Conservation (phyloP, 2,113 vertebrate species). For the Tragulus kanchil region DNA sequence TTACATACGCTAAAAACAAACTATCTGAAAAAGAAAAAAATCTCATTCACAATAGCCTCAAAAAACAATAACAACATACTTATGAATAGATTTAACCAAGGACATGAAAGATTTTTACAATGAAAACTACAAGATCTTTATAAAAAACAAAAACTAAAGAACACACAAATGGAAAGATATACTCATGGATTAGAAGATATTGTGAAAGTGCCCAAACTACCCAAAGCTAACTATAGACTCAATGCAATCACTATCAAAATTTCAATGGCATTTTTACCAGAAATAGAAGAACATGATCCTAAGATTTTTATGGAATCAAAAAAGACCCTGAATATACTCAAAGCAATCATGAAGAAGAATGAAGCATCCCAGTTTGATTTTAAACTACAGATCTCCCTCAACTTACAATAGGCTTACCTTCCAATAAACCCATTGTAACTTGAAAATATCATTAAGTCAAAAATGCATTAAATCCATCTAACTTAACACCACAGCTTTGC, state of each 20-base stretch:
- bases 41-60: not conserved
- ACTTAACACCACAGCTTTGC: not conserved
- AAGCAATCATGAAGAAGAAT: not conserved
- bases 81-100: not conserved
- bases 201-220: not conserved
- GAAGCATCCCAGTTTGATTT: not conserved
- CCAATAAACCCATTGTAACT: not conserved
- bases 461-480: not conserved
- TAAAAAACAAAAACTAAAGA: not conserved
- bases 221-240: not conserved
- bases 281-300: not conserved
- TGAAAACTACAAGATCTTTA: not conserved
- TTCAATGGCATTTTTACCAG: not conserved
- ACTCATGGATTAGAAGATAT: not conserved
- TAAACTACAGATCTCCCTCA: not conserved
- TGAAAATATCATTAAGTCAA: not conserved
- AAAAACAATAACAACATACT: not conserved
- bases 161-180: not conserved
- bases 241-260: not conserved
- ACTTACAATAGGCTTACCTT: not conserved
- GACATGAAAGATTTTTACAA: not conserved
- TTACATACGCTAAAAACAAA: not conserved
- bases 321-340: conserved; percentile 1
- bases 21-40: not conserved
- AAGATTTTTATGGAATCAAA: not conserved